A percentile compares a stretch with the other conserved stretches of the same genome.
phyloP scores from a whole-genome alignment of 2,797 vertebrate species.

The Hirundo rustica region DNA sequence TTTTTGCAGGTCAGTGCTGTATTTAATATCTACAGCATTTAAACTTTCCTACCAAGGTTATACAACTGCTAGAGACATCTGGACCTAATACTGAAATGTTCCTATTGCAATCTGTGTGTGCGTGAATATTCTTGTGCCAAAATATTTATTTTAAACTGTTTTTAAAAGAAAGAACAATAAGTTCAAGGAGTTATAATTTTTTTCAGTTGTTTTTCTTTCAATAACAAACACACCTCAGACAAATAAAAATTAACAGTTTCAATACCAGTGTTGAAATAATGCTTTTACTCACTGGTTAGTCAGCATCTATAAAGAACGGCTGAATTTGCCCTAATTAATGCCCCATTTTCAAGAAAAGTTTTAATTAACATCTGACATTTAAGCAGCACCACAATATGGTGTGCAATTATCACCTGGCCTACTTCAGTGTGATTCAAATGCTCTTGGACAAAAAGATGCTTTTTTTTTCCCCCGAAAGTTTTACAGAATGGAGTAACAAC shows the following conservation, averaged over 20 bases:
- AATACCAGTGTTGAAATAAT: neutral
- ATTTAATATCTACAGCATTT: neutral
- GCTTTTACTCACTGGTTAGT: neutral
- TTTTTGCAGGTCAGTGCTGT: neutral
- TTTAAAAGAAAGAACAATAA: slow-evolving; percentile 19
- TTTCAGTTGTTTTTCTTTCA: neutral
- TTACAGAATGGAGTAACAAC: neutral
- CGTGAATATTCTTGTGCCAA: neutral
- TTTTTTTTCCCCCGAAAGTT: neutral
- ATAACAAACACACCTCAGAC: neutral
- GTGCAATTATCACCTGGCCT: slow-evolving; percentile 57
- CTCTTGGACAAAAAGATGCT: neutral
- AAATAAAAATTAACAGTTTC: neutral
- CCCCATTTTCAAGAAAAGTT: slow-evolving; percentile 6
- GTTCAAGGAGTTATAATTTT: neutral
- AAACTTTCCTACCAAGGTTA: slow-evolving; percentile 8
- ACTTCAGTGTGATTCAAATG: slow-evolving; percentile 10
- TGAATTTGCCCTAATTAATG: slow-evolving; percentile 50
- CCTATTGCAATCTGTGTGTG: neutral
- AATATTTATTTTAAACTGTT: neutral
- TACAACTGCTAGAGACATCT: slow-evolving; percentile 38
- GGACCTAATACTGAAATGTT: slow-evolving; percentile 17
- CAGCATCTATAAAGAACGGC: neutral
- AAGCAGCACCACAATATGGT: neutral
- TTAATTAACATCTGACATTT: slow-evolving; percentile 65